Evolutionary conservation across 2,113 vertebrate species (phyloP).

Genomic region (Arvicanthis niloticus): DNA sequence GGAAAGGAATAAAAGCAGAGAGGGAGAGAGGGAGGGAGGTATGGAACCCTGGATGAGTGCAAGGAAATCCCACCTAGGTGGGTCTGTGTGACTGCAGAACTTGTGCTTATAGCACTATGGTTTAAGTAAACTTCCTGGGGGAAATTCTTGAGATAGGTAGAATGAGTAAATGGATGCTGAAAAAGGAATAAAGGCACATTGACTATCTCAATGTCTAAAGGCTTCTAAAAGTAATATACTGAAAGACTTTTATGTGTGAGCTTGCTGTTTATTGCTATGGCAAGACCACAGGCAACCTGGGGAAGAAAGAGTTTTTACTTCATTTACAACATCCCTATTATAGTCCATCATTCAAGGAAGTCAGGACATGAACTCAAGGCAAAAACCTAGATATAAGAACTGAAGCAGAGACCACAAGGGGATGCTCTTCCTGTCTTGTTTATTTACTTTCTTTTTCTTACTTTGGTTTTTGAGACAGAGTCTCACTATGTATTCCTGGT

Average conservation of each 20-base stretch:
- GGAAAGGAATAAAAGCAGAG: background rate
- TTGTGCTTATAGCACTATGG: background rate
- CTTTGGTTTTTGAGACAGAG: background rate
- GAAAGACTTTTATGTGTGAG: background rate
- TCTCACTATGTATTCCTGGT: background rate
- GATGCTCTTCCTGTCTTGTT: background rate
- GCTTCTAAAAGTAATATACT: background rate
- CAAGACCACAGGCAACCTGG: background rate
- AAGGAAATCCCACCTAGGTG: background rate
- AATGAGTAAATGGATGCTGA: background rate
- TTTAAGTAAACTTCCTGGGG: background rate
- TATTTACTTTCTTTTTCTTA: background rate
- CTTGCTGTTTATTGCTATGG: constrained; percentile 10
- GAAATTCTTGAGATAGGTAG: background rate
- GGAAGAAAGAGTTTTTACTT: background rate
- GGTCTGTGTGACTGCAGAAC: background rate
- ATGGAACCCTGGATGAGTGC: background rate
- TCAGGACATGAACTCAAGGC: background rate
- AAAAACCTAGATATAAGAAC: background rate
- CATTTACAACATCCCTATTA: background rate
- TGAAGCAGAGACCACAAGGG: background rate
- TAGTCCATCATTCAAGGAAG: background rate
- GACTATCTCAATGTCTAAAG: background rate
- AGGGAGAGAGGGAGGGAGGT: background rate
- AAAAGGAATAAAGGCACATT: background rate